These are phyloP conservation scores for Deroplatys truncata DNA, from an alignment of 2,888 invertebrate genomes.

Conservation along the genomic window DNA sequence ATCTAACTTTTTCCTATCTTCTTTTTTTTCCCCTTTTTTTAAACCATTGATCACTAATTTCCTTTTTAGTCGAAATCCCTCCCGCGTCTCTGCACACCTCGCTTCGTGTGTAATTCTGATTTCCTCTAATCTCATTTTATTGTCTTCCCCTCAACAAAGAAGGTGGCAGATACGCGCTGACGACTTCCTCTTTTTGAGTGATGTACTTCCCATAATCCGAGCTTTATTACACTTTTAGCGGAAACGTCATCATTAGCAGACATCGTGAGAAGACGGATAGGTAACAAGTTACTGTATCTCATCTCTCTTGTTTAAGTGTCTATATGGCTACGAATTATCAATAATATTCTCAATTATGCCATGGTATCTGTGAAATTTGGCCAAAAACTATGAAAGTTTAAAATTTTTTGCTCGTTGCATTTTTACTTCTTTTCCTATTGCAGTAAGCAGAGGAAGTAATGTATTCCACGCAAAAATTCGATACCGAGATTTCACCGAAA, in stretches of 20 bases:
- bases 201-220: neutral
- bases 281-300: too few relatives aligned
- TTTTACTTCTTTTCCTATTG: too few relatives aligned
- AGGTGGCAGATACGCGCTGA: neutral
- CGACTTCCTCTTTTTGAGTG: neutral
- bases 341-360: too few relatives aligned
- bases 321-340: too few relatives aligned
- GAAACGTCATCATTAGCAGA: neutral
- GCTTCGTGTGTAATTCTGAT: neutral
- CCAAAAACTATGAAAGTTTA: too few relatives aligned
- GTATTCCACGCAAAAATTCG: too few relatives aligned
- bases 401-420: too few relatives aligned
- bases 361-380: too few relatives aligned
- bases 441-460: too few relatives aligned
- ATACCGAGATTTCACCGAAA: too few relatives aligned
- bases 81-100: neutral
- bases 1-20: neutral
- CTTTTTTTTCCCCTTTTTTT: slow-evolving; percentile 3
- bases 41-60: slow-evolving; percentile 27
- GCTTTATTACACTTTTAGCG: neutral
- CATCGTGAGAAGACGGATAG: too few relatives aligned
- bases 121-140: neutral
- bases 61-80: slow-evolving; percentile 19
- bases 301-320: too few relatives aligned
- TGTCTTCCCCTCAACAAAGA: neutral